Evolutionary conservation across 2,113 vertebrate genomes (phyloP).

Genomic region (Uropsilus gracilis): DNA sequence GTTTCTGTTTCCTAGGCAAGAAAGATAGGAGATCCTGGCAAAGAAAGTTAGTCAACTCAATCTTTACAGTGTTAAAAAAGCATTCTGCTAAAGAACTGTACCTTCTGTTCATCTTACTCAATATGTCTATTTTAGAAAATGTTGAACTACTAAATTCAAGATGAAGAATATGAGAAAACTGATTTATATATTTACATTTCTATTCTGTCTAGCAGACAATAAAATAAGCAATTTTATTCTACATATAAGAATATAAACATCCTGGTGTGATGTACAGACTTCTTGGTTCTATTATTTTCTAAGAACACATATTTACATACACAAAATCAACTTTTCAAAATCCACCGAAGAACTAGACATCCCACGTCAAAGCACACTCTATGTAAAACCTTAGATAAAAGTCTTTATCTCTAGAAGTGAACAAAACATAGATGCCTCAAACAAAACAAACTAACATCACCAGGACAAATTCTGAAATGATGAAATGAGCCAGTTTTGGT

Average conservation of each 20-base stretch:
- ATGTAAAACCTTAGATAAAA: background rate
- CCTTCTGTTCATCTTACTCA: background rate
- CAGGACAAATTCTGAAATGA: background rate
- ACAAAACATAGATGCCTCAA: background rate
- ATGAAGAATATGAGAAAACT: constrained; percentile 46
- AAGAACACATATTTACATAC: background rate
- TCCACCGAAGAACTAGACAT: background rate
- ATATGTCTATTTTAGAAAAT: constrained; percentile 3
- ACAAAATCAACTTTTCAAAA: constrained; percentile 35
- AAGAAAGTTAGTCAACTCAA: background rate
- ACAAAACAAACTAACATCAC: constrained; percentile 30
- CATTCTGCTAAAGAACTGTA: constrained; percentile 35
- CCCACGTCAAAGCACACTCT: constrained; percentile 12
- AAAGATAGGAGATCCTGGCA: constrained; percentile 41
- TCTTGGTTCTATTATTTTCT: constrained; percentile 51
- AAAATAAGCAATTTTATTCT: background rate
- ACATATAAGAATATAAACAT: background rate
- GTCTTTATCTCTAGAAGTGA: constrained; percentile 22
- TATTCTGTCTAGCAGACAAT: background rate
- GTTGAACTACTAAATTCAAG: constrained; percentile 6
- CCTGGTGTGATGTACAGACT: constrained; percentile 22
- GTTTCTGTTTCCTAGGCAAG: constrained; percentile 26
- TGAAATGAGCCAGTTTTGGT: background rate
- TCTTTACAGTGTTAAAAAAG: constrained; percentile 43
- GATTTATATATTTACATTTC: constrained; percentile 14